Base-by-base conservation (phyloP, 2,888 invertebrate species). In the Eremobia ochroleuca region DNA sequence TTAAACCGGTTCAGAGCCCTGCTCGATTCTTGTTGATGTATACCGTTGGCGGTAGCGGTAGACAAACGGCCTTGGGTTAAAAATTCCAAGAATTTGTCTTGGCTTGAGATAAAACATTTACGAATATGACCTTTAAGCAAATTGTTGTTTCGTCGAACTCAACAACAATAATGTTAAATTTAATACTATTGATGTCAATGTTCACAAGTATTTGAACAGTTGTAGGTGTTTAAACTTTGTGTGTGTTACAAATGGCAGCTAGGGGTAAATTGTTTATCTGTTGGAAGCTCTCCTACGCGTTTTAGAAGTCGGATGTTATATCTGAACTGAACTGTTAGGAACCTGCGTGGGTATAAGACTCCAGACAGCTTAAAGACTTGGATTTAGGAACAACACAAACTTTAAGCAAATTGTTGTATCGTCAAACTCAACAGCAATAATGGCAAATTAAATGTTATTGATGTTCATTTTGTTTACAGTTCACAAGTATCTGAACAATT, bases 151-250 rank as follows among this genome's bases (percentile, higher is more conserved):
- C 28, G 13, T 40, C 28, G 21, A 75, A 73, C 13, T 72, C 11
- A 52, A 49, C 43, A 66, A 78, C 52, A 66, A 72, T 65, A 65
- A 52, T 52, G 25, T 9, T 18, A 72, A 79, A 15, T 52, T 52
- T 59, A 77, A 28, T 62, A 21, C 28, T 77, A 62, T 79, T 79
- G 79, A 40, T 64, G 4, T 43, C 43, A 43, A 43, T 43, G 71
- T 78, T 78, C 37, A 71, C 52, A 31, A 77, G 18, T 52, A 37
- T 21, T 31, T 31, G 21, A 79, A 40, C 8, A 31, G 4, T 31
- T 52, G 43, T 2, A 78, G 46, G 9, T 55, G 11, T 70, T 37
- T 31, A 21, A 78, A 79, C n/a, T 79, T 70, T 46, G 21, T 15
- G 21, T 1, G 1, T 15, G 25, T 13, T 79, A 55, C 21, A 55